phyloP scores from a whole-genome alignment of 2,113 vertebrate genomes.

The Oostethus manadensis region DNA sequence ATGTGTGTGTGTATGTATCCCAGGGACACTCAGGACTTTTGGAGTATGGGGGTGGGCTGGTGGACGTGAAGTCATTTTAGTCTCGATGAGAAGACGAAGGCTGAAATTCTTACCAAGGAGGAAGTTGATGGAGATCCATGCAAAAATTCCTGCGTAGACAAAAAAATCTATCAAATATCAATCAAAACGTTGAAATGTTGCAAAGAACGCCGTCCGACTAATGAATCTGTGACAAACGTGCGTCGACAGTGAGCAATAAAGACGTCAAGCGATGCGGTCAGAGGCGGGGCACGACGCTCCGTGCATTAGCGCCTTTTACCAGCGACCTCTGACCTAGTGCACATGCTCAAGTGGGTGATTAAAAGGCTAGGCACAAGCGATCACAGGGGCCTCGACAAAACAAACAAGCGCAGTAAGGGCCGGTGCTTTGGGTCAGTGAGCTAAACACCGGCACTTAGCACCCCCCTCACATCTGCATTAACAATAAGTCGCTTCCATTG shows the following conservation, averaged over 20 bases:
- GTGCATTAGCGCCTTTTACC: conserved; percentile 55
- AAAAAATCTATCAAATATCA: not conserved
- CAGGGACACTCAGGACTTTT: too few species aligned
- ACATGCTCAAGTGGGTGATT: conserved; percentile 27
- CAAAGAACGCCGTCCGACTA: too few species aligned
- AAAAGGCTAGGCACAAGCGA: conserved; percentile 22
- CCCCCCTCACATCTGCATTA: conserved; percentile 49
- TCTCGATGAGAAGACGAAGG: too few species aligned
- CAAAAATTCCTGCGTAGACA: conserved; percentile 80
- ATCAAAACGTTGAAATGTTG: too few species aligned
- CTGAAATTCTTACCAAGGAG: conserved; percentile 75
- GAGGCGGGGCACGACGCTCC: conserved; percentile 12
- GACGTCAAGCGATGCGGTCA: not conserved
- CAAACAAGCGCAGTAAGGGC: conserved; percentile 25
- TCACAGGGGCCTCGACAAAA: conserved; percentile 59
- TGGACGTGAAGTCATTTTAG: not conserved
- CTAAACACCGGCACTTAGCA: conserved; percentile 53
- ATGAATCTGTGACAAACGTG: too few species aligned
- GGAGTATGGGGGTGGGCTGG: too few species aligned
- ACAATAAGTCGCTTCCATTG: conserved; percentile 56
- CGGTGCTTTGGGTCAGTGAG: conserved; percentile 14
- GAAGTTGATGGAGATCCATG: conserved; percentile 96
- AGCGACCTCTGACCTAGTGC: conserved; percentile 29
- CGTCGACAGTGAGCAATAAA: not conserved
- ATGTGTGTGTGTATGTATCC: not conserved